A percentile compares a stretch with the other conserved stretches of the same genome.
Conservation (phyloP, 2,113 vertebrate species). For the Plecotus auritus region DNA sequence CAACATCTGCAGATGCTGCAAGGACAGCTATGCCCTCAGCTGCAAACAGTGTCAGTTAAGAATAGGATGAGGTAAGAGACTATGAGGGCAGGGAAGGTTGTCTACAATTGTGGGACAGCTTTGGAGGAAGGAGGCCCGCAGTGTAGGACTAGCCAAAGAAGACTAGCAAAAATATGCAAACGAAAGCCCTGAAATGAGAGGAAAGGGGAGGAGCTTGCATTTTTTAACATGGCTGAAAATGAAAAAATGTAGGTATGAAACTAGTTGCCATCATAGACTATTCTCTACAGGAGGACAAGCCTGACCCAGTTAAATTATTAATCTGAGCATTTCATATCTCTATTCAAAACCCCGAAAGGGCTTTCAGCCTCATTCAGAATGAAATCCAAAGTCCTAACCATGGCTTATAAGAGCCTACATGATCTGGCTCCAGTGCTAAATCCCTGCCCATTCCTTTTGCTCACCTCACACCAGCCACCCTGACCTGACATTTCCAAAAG, state of each 20-base stretch:
- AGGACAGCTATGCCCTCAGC: not conserved
- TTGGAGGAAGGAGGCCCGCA: not conserved
- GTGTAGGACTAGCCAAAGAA: not conserved
- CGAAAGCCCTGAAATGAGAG: not conserved
- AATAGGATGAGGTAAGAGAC: not conserved
- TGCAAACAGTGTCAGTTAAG: not conserved
- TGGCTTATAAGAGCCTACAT: not conserved
- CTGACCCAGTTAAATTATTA: not conserved
- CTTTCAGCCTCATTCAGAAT: not conserved
- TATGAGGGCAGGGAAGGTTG: not conserved
- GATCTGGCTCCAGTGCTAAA: not conserved
- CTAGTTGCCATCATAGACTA: not conserved
- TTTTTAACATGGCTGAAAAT: not conserved
- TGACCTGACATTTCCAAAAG: not conserved
- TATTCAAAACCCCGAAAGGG: not conserved
- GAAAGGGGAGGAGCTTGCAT: not conserved
- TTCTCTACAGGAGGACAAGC: not conserved
- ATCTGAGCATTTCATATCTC: not conserved
- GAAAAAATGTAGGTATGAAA: not conserved
- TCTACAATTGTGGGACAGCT: not conserved
- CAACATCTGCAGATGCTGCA: not conserved
- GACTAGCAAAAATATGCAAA: not conserved
- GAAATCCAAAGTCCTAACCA: not conserved
- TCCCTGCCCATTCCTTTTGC: not conserved
- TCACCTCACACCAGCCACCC: not conserved